phyloP scores from a whole-genome alignment of 2,113 vertebrate genomes.

The Oenanthe oenanthe region DNA sequence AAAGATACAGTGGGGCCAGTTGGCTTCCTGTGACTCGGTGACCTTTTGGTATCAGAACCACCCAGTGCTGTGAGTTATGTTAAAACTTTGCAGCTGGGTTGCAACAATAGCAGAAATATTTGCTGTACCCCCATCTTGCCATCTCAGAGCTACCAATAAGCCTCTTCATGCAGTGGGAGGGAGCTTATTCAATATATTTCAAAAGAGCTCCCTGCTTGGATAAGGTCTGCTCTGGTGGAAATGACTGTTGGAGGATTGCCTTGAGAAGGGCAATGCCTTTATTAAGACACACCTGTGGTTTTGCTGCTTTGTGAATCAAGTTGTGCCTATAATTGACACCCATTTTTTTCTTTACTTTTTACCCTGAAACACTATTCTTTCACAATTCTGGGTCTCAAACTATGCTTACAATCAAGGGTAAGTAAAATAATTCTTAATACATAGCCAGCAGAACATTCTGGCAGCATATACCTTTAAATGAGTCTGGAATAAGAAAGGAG shows the following conservation, averaged over 20 bases:
- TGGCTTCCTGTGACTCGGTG: not conserved
- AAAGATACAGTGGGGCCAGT: not conserved
- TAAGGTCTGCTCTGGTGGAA: not conserved
- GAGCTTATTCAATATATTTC: not conserved
- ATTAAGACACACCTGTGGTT: not conserved
- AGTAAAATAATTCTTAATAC: not conserved
- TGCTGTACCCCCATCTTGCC: not conserved
- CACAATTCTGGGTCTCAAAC: not conserved
- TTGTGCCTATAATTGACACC: not conserved
- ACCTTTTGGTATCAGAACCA: not conserved
- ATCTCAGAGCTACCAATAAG: not conserved
- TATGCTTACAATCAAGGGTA: not conserved
- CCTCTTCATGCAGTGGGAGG: not conserved
- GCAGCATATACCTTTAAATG: not conserved
- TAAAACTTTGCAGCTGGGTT: constrained; percentile 12
- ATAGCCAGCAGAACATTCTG: not conserved
- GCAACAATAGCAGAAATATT: not conserved
- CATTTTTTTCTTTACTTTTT: not conserved
- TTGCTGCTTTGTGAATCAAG: not conserved
- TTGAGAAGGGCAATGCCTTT: not conserved
- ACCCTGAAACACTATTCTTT: not conserved
- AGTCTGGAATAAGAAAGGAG: not conserved
- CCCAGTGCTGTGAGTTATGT: not conserved
- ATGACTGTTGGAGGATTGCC: not conserved
- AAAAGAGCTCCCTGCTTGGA: not conserved